phyloP scores from a whole-genome alignment of 2,113 vertebrate genomes.

The Macrotus californicus region DNA sequence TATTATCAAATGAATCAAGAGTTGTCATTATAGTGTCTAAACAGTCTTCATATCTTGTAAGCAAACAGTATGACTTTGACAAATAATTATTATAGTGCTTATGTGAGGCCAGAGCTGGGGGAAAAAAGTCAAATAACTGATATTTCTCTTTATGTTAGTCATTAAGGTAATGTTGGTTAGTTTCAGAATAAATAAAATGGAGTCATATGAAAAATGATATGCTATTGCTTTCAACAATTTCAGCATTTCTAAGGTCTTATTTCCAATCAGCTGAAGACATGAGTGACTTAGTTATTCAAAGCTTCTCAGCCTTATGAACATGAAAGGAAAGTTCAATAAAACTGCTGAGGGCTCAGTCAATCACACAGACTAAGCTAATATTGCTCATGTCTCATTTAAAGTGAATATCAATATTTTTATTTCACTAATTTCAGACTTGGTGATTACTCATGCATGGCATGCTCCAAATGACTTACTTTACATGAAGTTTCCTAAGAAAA shows the following conservation, averaged over 20 bases:
- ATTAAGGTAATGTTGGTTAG: slow-evolving; percentile 78
- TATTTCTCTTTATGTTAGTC: slow-evolving; percentile 78
- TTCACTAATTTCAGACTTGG: neutral
- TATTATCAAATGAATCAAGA: slow-evolving; percentile 85
- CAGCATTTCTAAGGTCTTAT: slow-evolving; percentile 25
- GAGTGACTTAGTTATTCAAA: neutral
- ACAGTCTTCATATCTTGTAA: slow-evolving; percentile 84
- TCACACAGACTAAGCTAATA: neutral
- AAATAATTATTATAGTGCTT: slow-evolving; percentile 82
- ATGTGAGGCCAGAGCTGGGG: slow-evolving; percentile 73
- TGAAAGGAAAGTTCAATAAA: neutral
- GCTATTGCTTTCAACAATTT: slow-evolving; percentile 54
- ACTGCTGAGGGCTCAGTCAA: neutral
- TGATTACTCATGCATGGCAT: neutral
- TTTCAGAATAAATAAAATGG: slow-evolving; percentile 76
- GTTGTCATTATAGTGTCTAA: slow-evolving; percentile 82
- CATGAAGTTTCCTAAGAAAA: neutral
- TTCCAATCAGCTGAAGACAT: slow-evolving; percentile 37
- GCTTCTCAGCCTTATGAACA: neutral
- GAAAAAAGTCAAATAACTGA: slow-evolving; percentile 71
- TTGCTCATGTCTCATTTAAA: neutral
- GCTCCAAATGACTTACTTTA: neutral
- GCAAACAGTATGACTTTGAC: slow-evolving; percentile 86
- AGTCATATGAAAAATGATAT: slow-evolving; percentile 73
- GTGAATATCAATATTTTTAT: neutral